Percentiles rank a stretch among this genome's conserved stretches.
Conservation (phyloP, 2,888 invertebrate species). For the Tanytarsus gracilentus region DNA sequence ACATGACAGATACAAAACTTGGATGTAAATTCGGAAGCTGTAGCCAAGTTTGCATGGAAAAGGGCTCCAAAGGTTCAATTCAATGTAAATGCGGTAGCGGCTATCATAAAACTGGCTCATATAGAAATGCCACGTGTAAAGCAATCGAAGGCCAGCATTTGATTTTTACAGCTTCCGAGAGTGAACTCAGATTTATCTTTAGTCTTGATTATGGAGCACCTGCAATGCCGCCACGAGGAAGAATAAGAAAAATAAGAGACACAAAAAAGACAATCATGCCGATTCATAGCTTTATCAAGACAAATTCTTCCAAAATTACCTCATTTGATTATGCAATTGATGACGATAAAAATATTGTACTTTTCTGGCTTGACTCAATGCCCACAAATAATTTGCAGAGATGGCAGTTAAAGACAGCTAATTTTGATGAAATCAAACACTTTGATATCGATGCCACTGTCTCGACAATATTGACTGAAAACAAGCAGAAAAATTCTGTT, state of each 20-base stretch:
- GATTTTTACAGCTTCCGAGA: constrained; percentile 41
- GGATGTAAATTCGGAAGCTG: constrained; percentile 66
- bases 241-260: constrained; percentile 47
- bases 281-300: constrained; percentile 38
- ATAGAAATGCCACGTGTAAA: constrained; percentile 48
- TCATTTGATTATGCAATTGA: constrained; percentile 21
- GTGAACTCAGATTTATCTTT: constrained; percentile 42
- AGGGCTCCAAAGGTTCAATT: constrained; percentile 44
- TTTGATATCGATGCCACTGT: constrained; percentile 1
- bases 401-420: no score
- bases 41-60: constrained; percentile 64
- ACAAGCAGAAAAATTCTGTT: constrained; percentile 16
- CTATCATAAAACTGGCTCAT: constrained; percentile 47
- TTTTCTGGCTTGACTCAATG: constrained; percentile 43
- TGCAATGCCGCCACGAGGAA: constrained; percentile 55
- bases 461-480: constrained; percentile 1
- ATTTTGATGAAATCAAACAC: constrained; percentile 13
- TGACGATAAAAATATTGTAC: constrained; percentile 36
- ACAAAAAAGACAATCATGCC: not conserved
- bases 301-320: constrained; percentile 16
- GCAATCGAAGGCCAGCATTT: constrained; percentile 41
- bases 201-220: constrained; percentile 47
- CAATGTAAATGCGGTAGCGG: constrained; percentile 59
- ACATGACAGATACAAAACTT: constrained; percentile 33
- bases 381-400: constrained; percentile 42